Percentiles rank a stretch among this genome's conserved stretches.
Evolutionary conservation across 2,797 vertebrate genomes (phyloP).

Genomic region (Platyrinchus mystaceus): DNA sequence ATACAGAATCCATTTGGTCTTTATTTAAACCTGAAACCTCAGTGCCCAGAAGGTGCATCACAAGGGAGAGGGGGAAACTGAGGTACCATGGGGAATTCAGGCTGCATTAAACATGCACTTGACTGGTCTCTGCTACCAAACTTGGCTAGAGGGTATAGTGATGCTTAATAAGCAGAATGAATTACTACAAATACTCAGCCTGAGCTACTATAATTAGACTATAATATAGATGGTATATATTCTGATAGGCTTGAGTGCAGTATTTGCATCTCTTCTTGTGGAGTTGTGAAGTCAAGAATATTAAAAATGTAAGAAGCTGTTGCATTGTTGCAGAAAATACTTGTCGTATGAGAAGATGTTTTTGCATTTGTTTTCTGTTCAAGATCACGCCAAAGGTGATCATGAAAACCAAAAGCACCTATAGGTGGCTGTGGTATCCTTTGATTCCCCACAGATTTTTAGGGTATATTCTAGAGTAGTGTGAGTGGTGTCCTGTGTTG

Average conservation of each 20-base stretch:
- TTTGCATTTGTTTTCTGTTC: neutral
- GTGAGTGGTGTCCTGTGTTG: neutral
- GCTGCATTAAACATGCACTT: conserved; percentile 42
- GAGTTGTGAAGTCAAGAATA: neutral
- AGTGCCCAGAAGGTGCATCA: conserved; percentile 15
- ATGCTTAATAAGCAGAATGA: conserved; percentile 27
- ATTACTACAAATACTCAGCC: neutral
- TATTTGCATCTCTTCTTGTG: neutral
- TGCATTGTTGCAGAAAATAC: neutral
- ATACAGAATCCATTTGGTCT: conserved; percentile 36
- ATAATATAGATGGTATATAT: neutral
- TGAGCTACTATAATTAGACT: neutral
- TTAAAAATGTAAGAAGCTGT: neutral
- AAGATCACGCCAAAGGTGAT: too few species aligned
- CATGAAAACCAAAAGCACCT: neutral
- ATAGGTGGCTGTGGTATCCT: neutral
- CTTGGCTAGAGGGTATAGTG: neutral
- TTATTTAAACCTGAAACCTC: conserved; percentile 45
- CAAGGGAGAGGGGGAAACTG: neutral
- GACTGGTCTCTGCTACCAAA: neutral
- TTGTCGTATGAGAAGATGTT: neutral
- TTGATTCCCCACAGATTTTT: neutral
- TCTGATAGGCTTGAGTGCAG: neutral
- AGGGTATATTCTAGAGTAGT: neutral
- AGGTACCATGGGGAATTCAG: neutral